Conservation (phyloP, 2,888 invertebrate genomes). For the Diploptera punctata region DNA sequence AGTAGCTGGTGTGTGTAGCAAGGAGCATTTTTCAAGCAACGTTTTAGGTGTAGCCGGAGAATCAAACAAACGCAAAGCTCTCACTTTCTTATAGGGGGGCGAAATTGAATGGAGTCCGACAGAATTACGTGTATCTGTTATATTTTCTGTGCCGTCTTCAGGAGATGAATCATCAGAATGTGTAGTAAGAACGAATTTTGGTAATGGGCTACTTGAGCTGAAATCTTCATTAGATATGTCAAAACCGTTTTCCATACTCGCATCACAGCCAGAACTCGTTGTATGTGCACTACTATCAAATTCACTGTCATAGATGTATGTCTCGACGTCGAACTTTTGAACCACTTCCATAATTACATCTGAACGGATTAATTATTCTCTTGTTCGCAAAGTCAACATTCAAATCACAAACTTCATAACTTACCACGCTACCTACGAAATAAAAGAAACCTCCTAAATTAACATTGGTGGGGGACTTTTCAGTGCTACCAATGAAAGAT, state of each 20-base stretch:
- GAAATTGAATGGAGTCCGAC: constrained; percentile 40
- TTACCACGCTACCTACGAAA: not conserved
- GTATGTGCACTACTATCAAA: constrained; percentile 15
- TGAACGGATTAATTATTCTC: not conserved
- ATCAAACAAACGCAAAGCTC: constrained; percentile 75
- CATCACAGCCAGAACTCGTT: constrained; percentile 34
- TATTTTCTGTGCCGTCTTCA: not conserved
- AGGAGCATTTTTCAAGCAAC: constrained; percentile 66
- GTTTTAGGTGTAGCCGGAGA: constrained; percentile 88
- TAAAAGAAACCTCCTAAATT: not conserved
- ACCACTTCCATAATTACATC: constrained; percentile 18
- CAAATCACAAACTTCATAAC: not conserved
- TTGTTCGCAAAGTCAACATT: not conserved
- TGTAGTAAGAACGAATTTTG: constrained; percentile 23
- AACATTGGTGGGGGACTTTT: too few species aligned
- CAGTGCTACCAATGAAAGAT: too few species aligned
- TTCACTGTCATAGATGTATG: not conserved
- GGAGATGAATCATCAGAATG: constrained; percentile 12
- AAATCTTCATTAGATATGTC: constrained; percentile 34
- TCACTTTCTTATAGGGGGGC: constrained; percentile 66
- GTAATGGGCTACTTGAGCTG: constrained; percentile 24
- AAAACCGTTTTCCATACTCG: constrained; percentile 23
- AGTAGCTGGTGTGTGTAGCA: constrained; percentile 53
- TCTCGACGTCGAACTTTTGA: not conserved
- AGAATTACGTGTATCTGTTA: not conserved